These are phyloP conservation scores for Gadopsis marmoratus DNA, from an alignment of 2,797 vertebrate species.

Conservation along the genomic window DNA sequence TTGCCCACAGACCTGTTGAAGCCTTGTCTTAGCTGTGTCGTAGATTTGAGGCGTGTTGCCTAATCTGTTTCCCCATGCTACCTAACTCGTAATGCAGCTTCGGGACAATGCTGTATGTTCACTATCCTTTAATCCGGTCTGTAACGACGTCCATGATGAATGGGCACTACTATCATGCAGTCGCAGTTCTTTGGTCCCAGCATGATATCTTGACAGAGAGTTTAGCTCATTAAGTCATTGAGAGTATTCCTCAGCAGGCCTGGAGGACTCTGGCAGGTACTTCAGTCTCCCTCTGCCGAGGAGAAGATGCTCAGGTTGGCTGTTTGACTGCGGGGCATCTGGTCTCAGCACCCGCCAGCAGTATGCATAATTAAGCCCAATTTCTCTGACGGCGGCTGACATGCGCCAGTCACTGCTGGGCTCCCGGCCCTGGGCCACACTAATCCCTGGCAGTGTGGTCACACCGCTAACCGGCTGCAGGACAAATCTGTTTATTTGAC, in stretches of 20 bases:
- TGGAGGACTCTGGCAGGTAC: conserved; percentile 42
- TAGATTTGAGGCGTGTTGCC: background rate
- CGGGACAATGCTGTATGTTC: background rate
- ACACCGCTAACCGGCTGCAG: conserved; percentile 71
- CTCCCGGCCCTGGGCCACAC: conserved; percentile 55
- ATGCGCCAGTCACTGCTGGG: conserved; percentile 73
- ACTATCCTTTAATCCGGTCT: background rate
- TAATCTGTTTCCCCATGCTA: background rate
- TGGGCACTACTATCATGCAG: background rate
- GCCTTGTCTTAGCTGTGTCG: background rate
- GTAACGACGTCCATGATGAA: background rate
- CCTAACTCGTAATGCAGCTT: background rate
- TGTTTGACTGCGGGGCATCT: conserved; percentile 66
- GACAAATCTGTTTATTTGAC: conserved; percentile 77
- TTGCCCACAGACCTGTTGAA: background rate
- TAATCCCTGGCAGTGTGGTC: conserved; percentile 73
- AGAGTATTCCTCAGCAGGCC: conserved; percentile 33
- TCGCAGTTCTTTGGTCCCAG: background rate
- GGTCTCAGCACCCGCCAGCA: conserved; percentile 60
- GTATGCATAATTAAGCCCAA: conserved; percentile 72
- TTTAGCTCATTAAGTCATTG: conserved; percentile 22
- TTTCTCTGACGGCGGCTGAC: conserved; percentile 66
- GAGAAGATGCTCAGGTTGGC: conserved; percentile 49
- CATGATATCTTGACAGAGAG: background rate
- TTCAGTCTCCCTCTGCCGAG: conserved; percentile 30